Percentiles rank a stretch among this genome's conserved stretches.
These are phyloP conservation scores for Echinometra lucunter DNA, from an alignment of 53 echinoderm and acorn worm genomes.

Conservation along the genomic window DNA sequence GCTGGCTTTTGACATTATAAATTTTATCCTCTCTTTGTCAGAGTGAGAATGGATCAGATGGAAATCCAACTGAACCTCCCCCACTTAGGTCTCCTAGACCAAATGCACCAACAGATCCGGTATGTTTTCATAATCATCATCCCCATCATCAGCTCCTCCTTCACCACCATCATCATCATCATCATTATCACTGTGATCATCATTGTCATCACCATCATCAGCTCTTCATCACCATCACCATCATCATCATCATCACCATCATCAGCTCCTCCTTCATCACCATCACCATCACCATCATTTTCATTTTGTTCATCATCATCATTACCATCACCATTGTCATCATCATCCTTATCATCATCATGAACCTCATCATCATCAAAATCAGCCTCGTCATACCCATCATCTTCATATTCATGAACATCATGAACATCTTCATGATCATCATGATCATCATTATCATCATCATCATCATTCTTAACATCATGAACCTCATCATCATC, in stretches of 20 bases:
- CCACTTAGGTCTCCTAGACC: conserved; percentile 35
- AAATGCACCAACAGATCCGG: not conserved
- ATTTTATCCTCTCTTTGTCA: not conserved
- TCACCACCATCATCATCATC: not conserved
- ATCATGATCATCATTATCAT: not conserved
- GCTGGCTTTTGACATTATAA: no score
- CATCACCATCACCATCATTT: not conserved
- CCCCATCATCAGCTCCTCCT: not conserved
- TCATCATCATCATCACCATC: not conserved
- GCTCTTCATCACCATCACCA: not conserved
- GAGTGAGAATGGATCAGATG: not conserved
- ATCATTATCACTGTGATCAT: not conserved
- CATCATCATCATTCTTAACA: not conserved
- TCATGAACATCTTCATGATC: not conserved
- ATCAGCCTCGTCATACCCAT: not conserved
- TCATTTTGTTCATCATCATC: not conserved
- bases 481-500: not conserved
- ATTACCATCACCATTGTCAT: not conserved
- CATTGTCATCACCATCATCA: not conserved
- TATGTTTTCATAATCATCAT: not conserved
- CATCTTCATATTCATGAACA: not conserved
- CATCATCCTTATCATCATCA: not conserved
- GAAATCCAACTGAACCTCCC: conserved; percentile 27
- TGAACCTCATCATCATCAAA: not conserved
- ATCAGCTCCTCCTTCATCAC: not conserved